Conservation (phyloP, 2,113 vertebrate genomes). For the Dunckerocampus dactyliophorus region DNA sequence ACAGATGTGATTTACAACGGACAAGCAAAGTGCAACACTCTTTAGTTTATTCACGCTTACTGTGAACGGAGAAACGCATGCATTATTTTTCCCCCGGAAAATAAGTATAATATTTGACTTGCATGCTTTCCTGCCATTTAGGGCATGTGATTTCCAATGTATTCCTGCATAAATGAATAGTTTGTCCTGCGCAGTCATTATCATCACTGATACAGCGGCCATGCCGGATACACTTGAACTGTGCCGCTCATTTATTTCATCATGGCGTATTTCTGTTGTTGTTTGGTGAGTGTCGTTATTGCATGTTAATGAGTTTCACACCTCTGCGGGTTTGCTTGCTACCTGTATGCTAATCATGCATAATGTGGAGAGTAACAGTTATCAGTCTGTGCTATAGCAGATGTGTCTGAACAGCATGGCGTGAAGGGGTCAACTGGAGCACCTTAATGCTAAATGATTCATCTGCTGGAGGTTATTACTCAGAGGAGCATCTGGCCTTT, state of each 20-base stretch:
- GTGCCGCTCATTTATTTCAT: conserved; percentile 16
- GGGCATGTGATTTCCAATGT: background rate
- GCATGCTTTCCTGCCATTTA: background rate
- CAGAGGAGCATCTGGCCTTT: conserved; percentile 65
- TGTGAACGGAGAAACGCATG: too few species aligned
- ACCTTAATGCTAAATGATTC: conserved; percentile 47
- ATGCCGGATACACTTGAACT: background rate
- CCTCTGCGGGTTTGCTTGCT: background rate
- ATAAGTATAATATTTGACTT: background rate
- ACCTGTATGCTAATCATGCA: conserved; percentile 8
- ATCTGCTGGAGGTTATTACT: conserved; percentile 63
- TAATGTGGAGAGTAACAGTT: conserved; percentile 2
- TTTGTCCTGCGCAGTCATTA: conserved; percentile 16
- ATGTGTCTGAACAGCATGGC: conserved; percentile 11
- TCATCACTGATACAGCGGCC: conserved; percentile 14
- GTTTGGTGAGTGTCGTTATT: conserved; percentile 1
- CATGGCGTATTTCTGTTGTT: conserved; percentile 10
- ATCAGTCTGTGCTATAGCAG: conserved; percentile 9
- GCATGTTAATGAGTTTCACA: conserved; percentile 6
- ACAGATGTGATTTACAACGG: background rate
- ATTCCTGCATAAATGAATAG: conserved; percentile 11
- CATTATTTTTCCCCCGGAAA: conserved; percentile 3
- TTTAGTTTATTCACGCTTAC: background rate
- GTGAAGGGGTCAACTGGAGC: conserved; percentile 36
- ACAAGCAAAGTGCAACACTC: background rate